Evolutionary conservation across 2,113 vertebrate genomes (phyloP), one percentile per base, ranked within the genome.

Genomic region (Hyperoodon ampullatus): DNA sequence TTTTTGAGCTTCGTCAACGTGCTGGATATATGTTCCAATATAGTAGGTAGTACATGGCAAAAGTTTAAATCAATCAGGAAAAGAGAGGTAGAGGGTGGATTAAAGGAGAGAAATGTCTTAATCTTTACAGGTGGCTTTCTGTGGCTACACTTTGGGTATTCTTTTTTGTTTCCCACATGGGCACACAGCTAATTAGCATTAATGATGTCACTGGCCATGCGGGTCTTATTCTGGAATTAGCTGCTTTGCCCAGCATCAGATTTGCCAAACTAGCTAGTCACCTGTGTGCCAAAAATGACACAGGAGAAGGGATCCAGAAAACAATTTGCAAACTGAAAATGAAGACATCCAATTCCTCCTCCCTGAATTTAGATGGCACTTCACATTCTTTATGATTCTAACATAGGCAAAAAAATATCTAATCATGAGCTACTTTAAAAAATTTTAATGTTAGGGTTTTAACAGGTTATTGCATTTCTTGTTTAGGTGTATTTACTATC

Each of bases 381-480:
- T 95, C 50, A 58, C 14, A 23, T 71, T 66, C 44, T 93, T 96
- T 89, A 75, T 77, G 74, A 87, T 30, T 89, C 65, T 87, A 91
- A 82, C n/a, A 65, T 47, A 68, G 33, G 30, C 19, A 1, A 58
- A 80, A 85, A 50, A 86, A 81, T 42, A 91, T 21, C 53, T 68
- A 39, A 96, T 70, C 83, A 50, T 14, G 18, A 89, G 10, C 66
- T 96, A 42, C 47, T 94, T 96, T 88, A 42, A 89, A 72, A 84
- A 83, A 94, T 75, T 1, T 3, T 72, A 98, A 84, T 93, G 89
- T 87, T 74, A 80, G n/a, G 2, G 50, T 92, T 86, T 93, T 97
- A 96, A n/a, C n/a, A 96, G 70, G 10, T 96, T 72, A 84, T 81
- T 96, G 97, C 53, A 80, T 97, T 97, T 94, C 93, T 84, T 92